These are phyloP conservation scores for Stramonita haemastoma DNA, from an alignment of 2,888 invertebrate species.

Conservation along the genomic window DNA sequence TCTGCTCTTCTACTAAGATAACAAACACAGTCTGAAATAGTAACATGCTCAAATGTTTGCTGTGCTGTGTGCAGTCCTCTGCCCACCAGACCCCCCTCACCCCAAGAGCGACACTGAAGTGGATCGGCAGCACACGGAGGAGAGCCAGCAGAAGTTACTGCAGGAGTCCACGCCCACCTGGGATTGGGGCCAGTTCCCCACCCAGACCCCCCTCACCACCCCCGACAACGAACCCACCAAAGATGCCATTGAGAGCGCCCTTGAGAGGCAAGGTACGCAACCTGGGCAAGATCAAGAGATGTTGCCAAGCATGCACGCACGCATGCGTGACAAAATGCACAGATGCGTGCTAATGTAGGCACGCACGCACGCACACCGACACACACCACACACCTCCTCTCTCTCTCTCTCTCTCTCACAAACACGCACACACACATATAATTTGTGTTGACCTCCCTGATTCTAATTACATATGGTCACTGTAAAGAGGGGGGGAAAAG, in stretches of 20 bases:
- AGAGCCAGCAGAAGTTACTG: slow-evolving; percentile 72
- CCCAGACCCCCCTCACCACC: slow-evolving; percentile 27
- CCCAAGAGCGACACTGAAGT: slow-evolving; percentile 96
- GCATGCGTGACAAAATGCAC: too few species aligned
- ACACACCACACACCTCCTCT: too few species aligned
- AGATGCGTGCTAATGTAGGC: too few species aligned
- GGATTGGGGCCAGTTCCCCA: slow-evolving; percentile 73
- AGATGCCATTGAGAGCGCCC: slow-evolving; percentile 20
- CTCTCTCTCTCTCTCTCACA: too few species aligned
- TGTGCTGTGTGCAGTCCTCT: slow-evolving; percentile 59
- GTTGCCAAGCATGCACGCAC: neutral
- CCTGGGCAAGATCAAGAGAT: neutral
- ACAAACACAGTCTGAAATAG: too few species aligned
- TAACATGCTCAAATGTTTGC: too few species aligned
- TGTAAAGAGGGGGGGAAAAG: too few species aligned
- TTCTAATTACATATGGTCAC: too few species aligned
- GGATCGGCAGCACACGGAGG: slow-evolving; percentile 84
- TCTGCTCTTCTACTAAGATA: too few species aligned
- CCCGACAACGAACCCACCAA: neutral
- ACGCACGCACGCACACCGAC: too few species aligned
- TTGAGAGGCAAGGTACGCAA: slow-evolving; percentile 40
- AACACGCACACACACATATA: too few species aligned
- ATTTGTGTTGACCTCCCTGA: too few species aligned
- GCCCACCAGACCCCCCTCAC: slow-evolving; percentile 61
- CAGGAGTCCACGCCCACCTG: slow-evolving; percentile 65